These are phyloP conservation scores for Pocillopora damicornis DNA, from an alignment of 64 coral and sea anemone genomes.

Conservation along the genomic window DNA sequence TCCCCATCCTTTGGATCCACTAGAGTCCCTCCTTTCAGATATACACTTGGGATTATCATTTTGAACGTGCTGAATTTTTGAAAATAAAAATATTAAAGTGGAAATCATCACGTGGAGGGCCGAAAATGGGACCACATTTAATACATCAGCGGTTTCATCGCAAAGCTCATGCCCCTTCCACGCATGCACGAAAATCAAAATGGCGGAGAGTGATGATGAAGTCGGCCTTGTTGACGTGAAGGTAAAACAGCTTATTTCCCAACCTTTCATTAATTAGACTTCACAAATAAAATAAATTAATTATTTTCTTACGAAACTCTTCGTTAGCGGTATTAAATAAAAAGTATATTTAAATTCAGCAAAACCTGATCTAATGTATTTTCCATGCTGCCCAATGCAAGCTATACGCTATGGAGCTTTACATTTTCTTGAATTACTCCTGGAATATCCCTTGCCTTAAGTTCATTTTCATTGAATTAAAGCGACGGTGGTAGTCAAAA, in stretches of 20 bases:
- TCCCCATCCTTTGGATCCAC: constrained; percentile 12
- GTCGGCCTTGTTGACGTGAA: constrained; percentile 66
- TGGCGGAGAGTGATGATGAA: constrained; percentile 80
- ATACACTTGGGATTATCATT: constrained; percentile 61
- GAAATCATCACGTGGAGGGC: background rate
- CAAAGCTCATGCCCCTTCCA: constrained; percentile 23
- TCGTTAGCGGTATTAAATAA: too few species aligned
- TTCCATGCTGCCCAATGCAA: too few species aligned
- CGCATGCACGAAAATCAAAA: constrained; percentile 33
- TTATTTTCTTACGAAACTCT: background rate
- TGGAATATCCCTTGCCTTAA: too few species aligned
- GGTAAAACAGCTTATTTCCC: constrained; percentile 15
- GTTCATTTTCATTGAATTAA: too few species aligned
- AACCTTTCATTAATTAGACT: background rate
- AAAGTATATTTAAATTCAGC: too few species aligned
- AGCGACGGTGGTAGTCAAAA: too few species aligned
- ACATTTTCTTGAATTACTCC: too few species aligned
- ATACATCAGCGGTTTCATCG: constrained; percentile 11
- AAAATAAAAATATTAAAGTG: background rate
- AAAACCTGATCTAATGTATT: too few species aligned
- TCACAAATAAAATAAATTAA: background rate
- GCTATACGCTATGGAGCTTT: too few species aligned
- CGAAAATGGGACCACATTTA: background rate
- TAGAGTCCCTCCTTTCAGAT: constrained; percentile 3
- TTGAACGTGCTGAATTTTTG: background rate